Evolutionary conservation across 2,888 invertebrate species (phyloP), one percentile per base, ranked within the genome.

Genomic region (Panorpa germanica): DNA sequence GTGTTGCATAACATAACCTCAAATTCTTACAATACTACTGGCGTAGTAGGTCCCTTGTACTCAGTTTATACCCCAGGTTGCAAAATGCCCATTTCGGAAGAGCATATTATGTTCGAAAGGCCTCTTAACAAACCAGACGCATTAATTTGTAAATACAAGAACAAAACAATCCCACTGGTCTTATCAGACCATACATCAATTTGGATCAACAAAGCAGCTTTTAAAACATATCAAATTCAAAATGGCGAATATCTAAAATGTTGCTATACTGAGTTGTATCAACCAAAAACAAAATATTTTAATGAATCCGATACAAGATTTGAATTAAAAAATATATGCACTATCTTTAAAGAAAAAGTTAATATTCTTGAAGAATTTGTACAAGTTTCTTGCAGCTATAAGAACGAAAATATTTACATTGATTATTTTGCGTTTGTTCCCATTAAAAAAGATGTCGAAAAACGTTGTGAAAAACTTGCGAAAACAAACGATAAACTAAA

Each of bases 371-470:
- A 63, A 34, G 81, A 83, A 50, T 82, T 75, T 45, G 60, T 80
- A 7, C 62, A 60, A 49, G 68, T 81, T 3, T 55, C 56, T 13
- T 83, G 83, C 47, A 52, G 46, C 10, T 53, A 55, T 34, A 32
- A 35, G 3, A 43, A 56, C 32, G 53, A 53, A 3, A 45, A 46
- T 16, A 51, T 76, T 27, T 75, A 77, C 44, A 62, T 63, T 40
- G 76, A 81, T 42, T 76, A 65, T 43, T 73, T 73, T 45, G 50
- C 66, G 15, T 75, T 74, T 43, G 60, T 72, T 8, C 65, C 62
- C 13, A 49, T 60, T 39, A 55, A 61, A 40, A 35, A 41, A 2
- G 26, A 35, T 8, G 43, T 42, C 5, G 28, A 25, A 17, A 32
- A 38, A 25, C n/a, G n/a, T n/a, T n/a, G n/a, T n/a, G n/a, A n/a